Conservation (phyloP, 2,113 vertebrate genomes). For the Ondatra zibethicus region DNA sequence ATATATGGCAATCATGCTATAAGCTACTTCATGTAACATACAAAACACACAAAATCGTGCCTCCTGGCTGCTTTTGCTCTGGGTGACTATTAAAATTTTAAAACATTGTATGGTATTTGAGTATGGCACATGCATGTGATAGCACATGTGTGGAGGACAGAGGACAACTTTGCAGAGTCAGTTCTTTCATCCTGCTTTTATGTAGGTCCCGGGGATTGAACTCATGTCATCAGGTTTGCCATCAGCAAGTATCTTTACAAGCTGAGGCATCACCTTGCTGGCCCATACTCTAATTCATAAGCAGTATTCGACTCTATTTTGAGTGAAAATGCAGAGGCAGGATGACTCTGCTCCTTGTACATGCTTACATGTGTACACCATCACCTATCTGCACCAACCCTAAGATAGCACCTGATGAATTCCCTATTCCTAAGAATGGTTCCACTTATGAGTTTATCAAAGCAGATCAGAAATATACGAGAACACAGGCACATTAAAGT, state of each 20-base stretch:
- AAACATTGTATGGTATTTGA: neutral
- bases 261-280: neutral
- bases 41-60: neutral
- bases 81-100: neutral
- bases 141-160: neutral
- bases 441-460: neutral
- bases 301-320: neutral
- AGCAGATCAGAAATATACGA: neutral
- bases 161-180: neutral
- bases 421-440: neutral
- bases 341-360: neutral
- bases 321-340: neutral
- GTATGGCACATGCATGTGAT: neutral
- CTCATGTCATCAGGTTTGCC: neutral
- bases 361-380: rapidly evolving
- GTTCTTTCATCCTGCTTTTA: neutral
- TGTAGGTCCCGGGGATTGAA: neutral
- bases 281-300: neutral
- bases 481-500: neutral
- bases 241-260: neutral
- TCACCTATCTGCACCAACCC: too few species aligned
- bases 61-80: neutral
- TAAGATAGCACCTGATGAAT: neutral
- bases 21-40: neutral
- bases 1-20: neutral